Base-by-base conservation (phyloP, 2,888 invertebrate species). In the Colostygia pectinataria region DNA sequence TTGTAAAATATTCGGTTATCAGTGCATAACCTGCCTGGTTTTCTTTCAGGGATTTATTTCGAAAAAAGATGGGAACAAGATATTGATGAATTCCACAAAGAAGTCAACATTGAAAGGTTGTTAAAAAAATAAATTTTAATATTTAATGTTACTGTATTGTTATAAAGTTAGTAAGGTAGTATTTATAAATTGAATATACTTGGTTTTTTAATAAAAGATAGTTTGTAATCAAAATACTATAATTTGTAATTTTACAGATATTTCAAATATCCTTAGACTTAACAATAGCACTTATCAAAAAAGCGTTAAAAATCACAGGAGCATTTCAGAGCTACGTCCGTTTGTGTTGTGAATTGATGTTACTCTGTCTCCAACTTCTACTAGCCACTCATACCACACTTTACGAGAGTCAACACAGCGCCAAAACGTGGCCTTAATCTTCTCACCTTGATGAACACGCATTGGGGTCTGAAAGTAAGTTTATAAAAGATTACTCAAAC, bases 361-460 rank as follows among this genome's bases (percentile, higher is more conserved):
- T 8, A 74, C 68, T 1, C 63, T 70, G 15, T 75, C 74, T 6
- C 81, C 86, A 1, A 83, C 85, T 66, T 82, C 77, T 1, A 81
- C 91, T 63, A 94, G 93, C 98, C 98, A 99, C 80, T 99, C 98
- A 71, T 99, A 99, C 99, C 99, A 99, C 6, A 99, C 97, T 74
- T 95, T 95, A 55, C 95, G 94, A 2, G 92, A 76, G 55, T 93
- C 94, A 41, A 94, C 93, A 55, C 94, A 92, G 20, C 99, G 91
- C 98, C 98, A 98, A 71, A 98, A 97, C 56, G 95, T 93, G 1
- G 97, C 93, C 50, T 92, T 93, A 20, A 99, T 92, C 34, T 84
- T 86, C 47, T 95, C 93, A 1, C 94, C 95, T 46, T 92, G 92
- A 43, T 91, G 92, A 0, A 98, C 80, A 52, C 94, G 91, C 38